phyloP scores from a whole-genome alignment of 2,113 vertebrate genomes.

The Sula dactylatra region DNA sequence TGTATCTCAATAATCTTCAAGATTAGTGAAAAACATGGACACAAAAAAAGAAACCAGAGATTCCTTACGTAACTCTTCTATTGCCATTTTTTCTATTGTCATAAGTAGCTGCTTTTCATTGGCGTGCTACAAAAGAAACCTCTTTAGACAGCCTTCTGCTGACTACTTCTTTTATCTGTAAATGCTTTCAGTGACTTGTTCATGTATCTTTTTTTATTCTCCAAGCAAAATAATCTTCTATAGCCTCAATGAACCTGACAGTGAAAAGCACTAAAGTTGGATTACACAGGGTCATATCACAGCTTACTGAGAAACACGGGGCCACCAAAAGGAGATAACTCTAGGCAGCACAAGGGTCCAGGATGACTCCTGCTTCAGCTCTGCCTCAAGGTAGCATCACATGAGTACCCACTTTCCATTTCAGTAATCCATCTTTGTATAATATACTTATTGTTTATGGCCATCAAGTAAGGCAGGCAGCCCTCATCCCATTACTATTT shows the following conservation, averaged over 20 bases:
- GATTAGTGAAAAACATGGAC: neutral
- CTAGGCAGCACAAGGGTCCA: neutral
- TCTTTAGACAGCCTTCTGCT: constrained; percentile 48
- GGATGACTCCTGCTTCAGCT: neutral
- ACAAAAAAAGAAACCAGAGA: neutral
- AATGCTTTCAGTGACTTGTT: constrained; percentile 56
- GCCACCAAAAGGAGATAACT: constrained; percentile 28
- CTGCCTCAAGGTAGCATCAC: constrained; percentile 59
- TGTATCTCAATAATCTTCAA: neutral
- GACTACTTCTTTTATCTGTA: constrained; percentile 55
- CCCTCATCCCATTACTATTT: constrained; percentile 65
- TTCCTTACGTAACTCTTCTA: constrained; percentile 32
- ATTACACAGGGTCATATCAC: neutral
- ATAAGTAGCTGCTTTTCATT: constrained; percentile 2
- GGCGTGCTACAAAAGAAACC: constrained; percentile 46
- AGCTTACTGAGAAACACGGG: constrained; percentile 11
- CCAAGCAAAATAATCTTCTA: constrained; percentile 45
- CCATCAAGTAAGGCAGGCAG: constrained; percentile 49
- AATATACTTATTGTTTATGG: constrained; percentile 58
- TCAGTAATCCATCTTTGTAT: constrained; percentile 64
- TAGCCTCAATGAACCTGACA: constrained; percentile 34
- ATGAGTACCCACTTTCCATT: constrained; percentile 57
- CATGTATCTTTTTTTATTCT: neutral
- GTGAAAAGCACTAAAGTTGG: constrained; percentile 32
- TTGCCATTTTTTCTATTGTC: constrained; percentile 8